Evolutionary conservation across 1,140 invertebrate genomes (phyloP).

Genomic region (Lepidotrigona ventralis): DNA sequence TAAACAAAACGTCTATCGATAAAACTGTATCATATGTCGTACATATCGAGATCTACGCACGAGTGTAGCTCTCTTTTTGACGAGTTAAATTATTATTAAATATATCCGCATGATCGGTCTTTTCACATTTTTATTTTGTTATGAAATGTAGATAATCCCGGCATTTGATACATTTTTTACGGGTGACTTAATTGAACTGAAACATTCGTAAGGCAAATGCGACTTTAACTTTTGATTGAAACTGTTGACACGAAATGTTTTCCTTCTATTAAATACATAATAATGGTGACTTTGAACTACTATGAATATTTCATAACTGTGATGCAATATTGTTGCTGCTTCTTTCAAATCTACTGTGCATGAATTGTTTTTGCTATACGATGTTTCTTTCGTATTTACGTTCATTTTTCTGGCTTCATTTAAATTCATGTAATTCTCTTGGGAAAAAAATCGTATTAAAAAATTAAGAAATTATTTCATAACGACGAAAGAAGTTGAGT

Average conservation of each 20-base stretch:
- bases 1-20: conserved; percentile 23
- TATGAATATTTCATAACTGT: conserved; percentile 21
- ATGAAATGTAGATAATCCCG: background rate
- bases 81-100: background rate
- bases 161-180: background rate
- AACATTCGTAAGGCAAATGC: background rate
- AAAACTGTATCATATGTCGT: background rate
- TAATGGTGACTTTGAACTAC: conserved; percentile 20
- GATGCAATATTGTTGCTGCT: background rate
- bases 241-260: background rate
- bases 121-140: background rate
- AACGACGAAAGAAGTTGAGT: background rate
- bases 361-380: background rate
- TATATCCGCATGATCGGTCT: background rate
- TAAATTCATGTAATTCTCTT: conserved; percentile 3
- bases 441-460: background rate
- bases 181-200: conserved; percentile 12
- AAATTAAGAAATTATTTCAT: background rate
- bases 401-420: background rate
- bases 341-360: background rate
- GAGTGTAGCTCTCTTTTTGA: background rate
- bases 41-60: background rate
- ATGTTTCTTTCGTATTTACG: background rate
- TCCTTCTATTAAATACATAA: background rate
- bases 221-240: background rate